Conservation (phyloP, 2,888 invertebrate genomes). For the Tanypteryx hageni region DNA sequence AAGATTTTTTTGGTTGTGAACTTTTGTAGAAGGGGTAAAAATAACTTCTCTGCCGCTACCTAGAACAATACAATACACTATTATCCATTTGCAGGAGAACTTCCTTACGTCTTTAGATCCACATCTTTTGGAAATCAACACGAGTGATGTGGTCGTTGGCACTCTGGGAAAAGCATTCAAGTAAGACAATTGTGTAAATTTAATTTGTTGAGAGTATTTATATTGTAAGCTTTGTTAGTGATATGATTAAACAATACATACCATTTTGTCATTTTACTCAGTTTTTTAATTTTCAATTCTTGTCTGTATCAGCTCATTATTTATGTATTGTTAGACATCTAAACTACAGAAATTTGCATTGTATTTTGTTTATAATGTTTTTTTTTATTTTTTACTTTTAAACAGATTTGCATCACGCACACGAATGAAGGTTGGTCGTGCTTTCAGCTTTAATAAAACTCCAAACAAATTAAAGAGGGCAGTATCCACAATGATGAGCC, state of each 20-base stretch:
- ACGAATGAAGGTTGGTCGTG: conserved; percentile 92
- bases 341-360: not conserved
- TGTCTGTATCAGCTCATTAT: not conserved
- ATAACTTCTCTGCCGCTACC: too few relatives aligned
- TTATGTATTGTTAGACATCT: not conserved
- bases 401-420: conserved; percentile 86
- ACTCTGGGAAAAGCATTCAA: conserved; percentile 94
- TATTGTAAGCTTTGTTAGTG: not conserved
- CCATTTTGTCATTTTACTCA: not conserved
- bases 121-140: conserved; percentile 91
- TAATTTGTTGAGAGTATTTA: not conserved
- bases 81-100: conserved; percentile 81
- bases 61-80: too few relatives aligned
- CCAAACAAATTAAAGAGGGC: conserved; percentile 95
- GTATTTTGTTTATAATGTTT: not conserved
- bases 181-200: conserved; percentile 73
- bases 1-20: too few relatives aligned
- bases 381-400: conserved; percentile 12
- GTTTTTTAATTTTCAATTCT: not conserved
- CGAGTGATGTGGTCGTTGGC: conserved; percentile 90
- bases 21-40: conserved; percentile 65
- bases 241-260: not conserved
- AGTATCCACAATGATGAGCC: conserved; percentile 95
- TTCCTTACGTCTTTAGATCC: conserved; percentile 87
- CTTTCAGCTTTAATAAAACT: conserved; percentile 96